phyloP scores from a whole-genome alignment of 1,140 invertebrate genomes.

The Condylostylus longicornis region DNA sequence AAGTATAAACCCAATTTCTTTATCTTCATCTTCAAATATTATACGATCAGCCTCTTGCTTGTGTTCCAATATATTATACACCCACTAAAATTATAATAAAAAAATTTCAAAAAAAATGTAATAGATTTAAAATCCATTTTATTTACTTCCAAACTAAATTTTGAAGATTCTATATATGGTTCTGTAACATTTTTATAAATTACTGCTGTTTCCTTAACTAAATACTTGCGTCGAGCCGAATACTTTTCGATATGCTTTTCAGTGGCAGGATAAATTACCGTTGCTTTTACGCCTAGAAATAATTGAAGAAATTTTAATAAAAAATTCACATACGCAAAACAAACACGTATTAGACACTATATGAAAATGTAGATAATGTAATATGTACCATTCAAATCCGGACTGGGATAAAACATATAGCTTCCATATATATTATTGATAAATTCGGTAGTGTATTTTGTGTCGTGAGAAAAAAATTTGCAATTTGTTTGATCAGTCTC shows the following conservation, averaged over 20 bases:
- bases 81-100: constrained; percentile 52
- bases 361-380: constrained; percentile 1
- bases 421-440: constrained; percentile 80
- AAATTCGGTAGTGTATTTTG: constrained; percentile 44
- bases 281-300: constrained; percentile 59
- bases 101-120: constrained; percentile 2
- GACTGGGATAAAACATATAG: constrained; percentile 52
- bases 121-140: not conserved
- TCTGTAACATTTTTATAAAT: constrained; percentile 66
- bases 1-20: constrained; percentile 70
- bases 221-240: constrained; percentile 48
- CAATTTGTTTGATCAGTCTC: constrained; percentile 25
- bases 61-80: constrained; percentile 88
- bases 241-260: constrained; percentile 84
- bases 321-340: not conserved
- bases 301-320: not conserved
- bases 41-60: constrained; percentile 78
- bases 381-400: constrained; percentile 50
- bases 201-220: constrained; percentile 73
- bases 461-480: constrained; percentile 42
- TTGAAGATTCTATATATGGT: constrained; percentile 52
- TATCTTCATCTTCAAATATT: constrained; percentile 66
- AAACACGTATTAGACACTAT: too few species aligned
- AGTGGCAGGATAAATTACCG: constrained; percentile 82
- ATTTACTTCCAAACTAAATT: constrained; percentile 60